Evolutionary conservation across 2,888 invertebrate genomes (phyloP).

Genomic region (Anorthoa munda): DNA sequence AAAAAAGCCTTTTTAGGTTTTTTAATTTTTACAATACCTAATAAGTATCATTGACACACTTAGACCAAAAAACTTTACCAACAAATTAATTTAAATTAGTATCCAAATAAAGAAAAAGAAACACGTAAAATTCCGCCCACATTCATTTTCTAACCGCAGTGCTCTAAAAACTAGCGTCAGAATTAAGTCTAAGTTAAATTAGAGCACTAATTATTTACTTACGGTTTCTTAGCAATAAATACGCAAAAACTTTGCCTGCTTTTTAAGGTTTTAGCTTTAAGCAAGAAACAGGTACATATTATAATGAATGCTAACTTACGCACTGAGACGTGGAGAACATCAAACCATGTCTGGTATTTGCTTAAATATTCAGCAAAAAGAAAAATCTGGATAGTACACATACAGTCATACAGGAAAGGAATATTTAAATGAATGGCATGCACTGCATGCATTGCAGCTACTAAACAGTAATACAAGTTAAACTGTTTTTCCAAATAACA

Average conservation of each 20-base stretch:
- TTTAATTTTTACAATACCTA: no score
- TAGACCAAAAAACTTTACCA: background rate
- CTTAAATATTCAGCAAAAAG: constrained; percentile 21
- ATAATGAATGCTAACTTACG: constrained; percentile 22
- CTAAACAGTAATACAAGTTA: no score
- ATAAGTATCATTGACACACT: background rate
- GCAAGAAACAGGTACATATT: constrained; percentile 37
- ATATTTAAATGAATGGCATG: constrained; percentile 6
- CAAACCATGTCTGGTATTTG: constrained; percentile 37
- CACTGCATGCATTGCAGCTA: no score
- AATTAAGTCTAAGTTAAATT: constrained; percentile 34
- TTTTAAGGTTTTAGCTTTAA: constrained; percentile 35
- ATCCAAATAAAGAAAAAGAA: background rate
- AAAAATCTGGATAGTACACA: constrained; percentile 8
- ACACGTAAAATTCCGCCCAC: background rate
- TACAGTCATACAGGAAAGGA: constrained; percentile 35
- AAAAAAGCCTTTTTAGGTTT: no score
- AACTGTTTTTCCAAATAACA: background rate
- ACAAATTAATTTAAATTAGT: constrained; percentile 13
- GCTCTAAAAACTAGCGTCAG: constrained; percentile 25
- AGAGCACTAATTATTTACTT: constrained; percentile 48
- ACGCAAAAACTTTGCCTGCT: constrained; percentile 15
- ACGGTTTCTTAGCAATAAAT: constrained; percentile 22
- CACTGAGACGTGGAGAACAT: constrained; percentile 19
- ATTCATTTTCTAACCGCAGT: constrained; percentile 25